phyloP scores from a whole-genome alignment of 2,113 vertebrate genomes.

The Varanus salvator region DNA sequence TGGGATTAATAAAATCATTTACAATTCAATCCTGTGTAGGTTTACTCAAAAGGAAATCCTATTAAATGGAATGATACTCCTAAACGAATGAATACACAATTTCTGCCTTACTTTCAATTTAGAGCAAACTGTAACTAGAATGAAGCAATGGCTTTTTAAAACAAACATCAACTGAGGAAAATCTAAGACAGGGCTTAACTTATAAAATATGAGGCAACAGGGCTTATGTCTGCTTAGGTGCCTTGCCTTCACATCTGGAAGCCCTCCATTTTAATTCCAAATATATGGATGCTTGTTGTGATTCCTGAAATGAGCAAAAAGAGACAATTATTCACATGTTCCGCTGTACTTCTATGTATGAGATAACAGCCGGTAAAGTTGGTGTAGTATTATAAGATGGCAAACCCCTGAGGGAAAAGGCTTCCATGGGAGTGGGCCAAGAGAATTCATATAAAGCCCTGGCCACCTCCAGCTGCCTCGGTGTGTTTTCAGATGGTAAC shows the following conservation, averaged over 20 bases:
- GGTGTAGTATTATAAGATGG: not conserved
- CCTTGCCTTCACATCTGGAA: not conserved
- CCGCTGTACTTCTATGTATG: not conserved
- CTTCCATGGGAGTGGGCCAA: no score
- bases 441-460: no score
- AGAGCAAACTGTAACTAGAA: not conserved
- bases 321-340: not conserved
- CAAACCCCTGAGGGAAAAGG: no score
- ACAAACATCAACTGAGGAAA: not conserved
- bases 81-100: not conserved
- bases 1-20: not conserved
- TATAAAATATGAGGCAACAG: not conserved
- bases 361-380: not conserved
- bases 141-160: not conserved
- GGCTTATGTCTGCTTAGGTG: not conserved
- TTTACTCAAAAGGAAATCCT: not conserved
- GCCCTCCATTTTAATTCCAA: not conserved
- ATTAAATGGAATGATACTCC: not conserved
- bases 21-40: not conserved
- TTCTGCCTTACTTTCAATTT: not conserved
- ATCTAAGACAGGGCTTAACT: not conserved
- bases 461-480: no score
- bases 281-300: not conserved
- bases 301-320: not conserved
- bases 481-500: no score